Percentiles rank a stretch among this genome's conserved stretches.
Evolutionary conservation across 2,888 invertebrate species (phyloP).

Genomic region (Malacosoma neustria): DNA sequence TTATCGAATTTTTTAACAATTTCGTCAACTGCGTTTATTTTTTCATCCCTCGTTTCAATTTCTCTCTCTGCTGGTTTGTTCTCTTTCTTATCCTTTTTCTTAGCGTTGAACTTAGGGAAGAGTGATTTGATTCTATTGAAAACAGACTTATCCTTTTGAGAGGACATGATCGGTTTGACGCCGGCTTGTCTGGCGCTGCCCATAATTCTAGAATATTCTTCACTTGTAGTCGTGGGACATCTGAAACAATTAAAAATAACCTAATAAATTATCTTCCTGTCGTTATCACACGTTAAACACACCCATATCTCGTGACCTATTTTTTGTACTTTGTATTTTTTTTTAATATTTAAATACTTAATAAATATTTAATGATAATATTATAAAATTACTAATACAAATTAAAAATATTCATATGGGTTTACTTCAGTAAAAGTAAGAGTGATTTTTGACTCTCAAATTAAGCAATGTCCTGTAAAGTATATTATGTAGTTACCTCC

Average conservation of each 20-base stretch:
- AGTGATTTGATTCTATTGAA: slow-evolving; percentile 21
- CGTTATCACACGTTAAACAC: no score
- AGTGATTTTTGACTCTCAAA: no score
- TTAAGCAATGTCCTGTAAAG: no score
- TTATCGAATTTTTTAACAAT: slow-evolving; percentile 7
- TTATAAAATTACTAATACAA: no score
- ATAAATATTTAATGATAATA: no score
- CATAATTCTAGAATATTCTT: slow-evolving; percentile 26
- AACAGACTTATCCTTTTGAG: slow-evolving; percentile 35
- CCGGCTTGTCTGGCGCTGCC: slow-evolving; percentile 34
- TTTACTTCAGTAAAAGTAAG: no score
- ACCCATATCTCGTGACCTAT: neutral
- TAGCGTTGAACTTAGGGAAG: slow-evolving; percentile 21
- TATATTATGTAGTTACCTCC: no score
- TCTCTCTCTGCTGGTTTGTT: slow-evolving; percentile 11
- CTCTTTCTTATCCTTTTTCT: slow-evolving; percentile 21
- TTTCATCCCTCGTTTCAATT: slow-evolving; percentile 13
- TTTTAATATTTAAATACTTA: no score
- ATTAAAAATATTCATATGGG: no score
- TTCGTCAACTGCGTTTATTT: slow-evolving; percentile 13
- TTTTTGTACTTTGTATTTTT: neutral
- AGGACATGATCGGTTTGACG: slow-evolving; percentile 34
- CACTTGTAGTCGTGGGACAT: slow-evolving; percentile 10
- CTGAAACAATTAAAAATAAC: slow-evolving; percentile 14
- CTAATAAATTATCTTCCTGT: neutral